Evolutionary conservation across 2,888 invertebrate species (phyloP).

Genomic region (Caenorhabditis sulstoni): DNA sequence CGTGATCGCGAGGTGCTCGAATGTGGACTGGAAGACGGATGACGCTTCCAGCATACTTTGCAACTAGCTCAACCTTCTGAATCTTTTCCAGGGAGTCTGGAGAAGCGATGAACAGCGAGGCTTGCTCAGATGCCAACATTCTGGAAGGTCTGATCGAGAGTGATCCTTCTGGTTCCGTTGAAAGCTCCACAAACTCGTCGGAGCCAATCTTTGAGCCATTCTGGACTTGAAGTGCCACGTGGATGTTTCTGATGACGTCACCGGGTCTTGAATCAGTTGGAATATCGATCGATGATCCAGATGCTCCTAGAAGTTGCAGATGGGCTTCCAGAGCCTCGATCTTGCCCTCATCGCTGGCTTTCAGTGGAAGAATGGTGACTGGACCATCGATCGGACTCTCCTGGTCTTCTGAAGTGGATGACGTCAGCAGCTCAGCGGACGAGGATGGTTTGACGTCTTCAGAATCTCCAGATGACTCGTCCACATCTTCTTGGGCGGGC

Average conservation of each 20-base stretch:
- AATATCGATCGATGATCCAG: neutral
- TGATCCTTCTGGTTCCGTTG: constrained; percentile 28
- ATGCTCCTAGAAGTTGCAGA: constrained; percentile 8
- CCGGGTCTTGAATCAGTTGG: constrained; percentile 9
- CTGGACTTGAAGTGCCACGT: constrained; percentile 4
- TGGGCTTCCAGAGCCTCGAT: constrained; percentile 11
- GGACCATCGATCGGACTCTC: constrained; percentile 41
- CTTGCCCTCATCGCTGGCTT: constrained; percentile 8
- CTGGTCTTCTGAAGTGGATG: constrained; percentile 6
- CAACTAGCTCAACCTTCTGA: constrained; percentile 29
- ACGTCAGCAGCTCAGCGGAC: constrained; percentile 1
- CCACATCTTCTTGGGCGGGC: neutral
- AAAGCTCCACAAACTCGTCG: constrained; percentile 4
- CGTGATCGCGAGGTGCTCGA: neutral
- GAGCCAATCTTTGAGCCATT: neutral
- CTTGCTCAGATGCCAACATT: constrained; percentile 7
- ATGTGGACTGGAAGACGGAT: constrained; percentile 16
- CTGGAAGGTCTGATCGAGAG: constrained; percentile 22
- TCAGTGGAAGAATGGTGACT: constrained; percentile 46
- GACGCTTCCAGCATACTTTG: constrained; percentile 7
- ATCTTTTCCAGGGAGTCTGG: neutral
- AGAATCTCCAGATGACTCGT: constrained; percentile 19
- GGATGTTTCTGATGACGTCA: constrained; percentile 24
- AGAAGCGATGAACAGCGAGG: constrained; percentile 19
- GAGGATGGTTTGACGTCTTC: neutral